Conservation (phyloP, 1,140 invertebrate genomes). For the Daktulosphaira vitifoliae region DNA sequence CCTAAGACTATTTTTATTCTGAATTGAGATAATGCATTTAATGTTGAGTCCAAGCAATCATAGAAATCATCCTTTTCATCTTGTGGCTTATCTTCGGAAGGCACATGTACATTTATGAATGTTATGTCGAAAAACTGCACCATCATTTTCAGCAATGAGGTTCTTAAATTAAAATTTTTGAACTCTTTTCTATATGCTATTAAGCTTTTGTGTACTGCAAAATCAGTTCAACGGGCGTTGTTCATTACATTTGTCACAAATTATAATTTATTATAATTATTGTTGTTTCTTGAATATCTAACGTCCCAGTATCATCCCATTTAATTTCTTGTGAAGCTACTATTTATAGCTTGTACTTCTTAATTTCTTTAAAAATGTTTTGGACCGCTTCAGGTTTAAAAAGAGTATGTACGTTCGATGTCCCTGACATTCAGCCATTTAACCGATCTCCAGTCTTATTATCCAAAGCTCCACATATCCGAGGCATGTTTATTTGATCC, state of each 20-base stretch:
- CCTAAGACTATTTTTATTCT: background rate
- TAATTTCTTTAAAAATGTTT: background rate
- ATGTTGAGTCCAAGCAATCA: background rate
- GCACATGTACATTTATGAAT: constrained; percentile 6
- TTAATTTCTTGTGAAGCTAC: background rate
- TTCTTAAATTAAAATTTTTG: background rate
- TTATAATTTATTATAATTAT: too few species aligned
- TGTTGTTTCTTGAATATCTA: constrained; percentile 6
- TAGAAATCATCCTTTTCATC: constrained; percentile 4
- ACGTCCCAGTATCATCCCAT: background rate
- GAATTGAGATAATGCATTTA: background rate
- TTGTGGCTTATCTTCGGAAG: background rate
- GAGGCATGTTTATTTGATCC: background rate
- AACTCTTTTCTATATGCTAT: background rate
- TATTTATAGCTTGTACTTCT: background rate
- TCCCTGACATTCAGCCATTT: background rate
- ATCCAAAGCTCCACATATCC: background rate
- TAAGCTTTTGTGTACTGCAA: constrained; percentile 1
- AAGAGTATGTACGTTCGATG: background rate
- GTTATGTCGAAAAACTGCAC: background rate
- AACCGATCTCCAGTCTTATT: background rate
- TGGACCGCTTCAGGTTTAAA: background rate
- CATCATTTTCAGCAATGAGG: background rate
- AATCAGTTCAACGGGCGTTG: background rate
- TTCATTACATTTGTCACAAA: background rate